phyloP scores from a whole-genome alignment of 2,113 vertebrate species.

The Tachysurus vachellii region DNA sequence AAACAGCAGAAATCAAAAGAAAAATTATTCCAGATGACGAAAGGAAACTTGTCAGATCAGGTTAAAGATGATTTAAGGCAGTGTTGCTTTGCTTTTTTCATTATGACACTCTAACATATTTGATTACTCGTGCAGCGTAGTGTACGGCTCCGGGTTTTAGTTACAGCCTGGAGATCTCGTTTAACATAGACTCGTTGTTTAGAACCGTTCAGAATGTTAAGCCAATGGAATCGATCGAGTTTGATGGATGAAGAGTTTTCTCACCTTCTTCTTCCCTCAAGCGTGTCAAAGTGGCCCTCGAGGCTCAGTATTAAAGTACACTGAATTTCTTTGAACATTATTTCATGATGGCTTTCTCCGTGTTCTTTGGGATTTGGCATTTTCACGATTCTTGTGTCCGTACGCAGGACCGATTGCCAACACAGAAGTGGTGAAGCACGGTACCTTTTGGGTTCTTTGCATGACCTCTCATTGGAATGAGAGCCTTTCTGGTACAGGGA shows the following conservation, averaged over 20 bases:
- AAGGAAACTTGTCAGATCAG: background rate
- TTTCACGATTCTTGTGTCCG: background rate
- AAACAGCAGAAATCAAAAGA: background rate
- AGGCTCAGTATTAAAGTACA: background rate
- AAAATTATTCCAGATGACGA: constrained; percentile 5
- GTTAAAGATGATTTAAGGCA: constrained; percentile 14
- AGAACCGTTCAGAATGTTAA: background rate
- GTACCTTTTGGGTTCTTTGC: background rate
- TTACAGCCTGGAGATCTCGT: background rate
- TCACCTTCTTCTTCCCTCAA: background rate
- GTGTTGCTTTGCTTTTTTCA: constrained; percentile 14
- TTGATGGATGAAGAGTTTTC: too few species aligned
- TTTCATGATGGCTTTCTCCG: background rate
- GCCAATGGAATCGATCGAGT: background rate
- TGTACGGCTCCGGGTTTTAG: background rate
- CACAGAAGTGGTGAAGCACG: background rate
- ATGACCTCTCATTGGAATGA: background rate
- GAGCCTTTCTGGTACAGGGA: background rate
- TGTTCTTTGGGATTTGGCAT: background rate
- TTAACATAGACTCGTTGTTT: background rate
- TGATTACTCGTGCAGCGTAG: background rate
- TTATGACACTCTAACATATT: background rate
- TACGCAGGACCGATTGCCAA: background rate
- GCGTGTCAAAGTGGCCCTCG: background rate
- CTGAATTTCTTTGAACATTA: background rate